Conservation (phyloP, 1,140 invertebrate genomes). For the Mylabris phalerata region DNA sequence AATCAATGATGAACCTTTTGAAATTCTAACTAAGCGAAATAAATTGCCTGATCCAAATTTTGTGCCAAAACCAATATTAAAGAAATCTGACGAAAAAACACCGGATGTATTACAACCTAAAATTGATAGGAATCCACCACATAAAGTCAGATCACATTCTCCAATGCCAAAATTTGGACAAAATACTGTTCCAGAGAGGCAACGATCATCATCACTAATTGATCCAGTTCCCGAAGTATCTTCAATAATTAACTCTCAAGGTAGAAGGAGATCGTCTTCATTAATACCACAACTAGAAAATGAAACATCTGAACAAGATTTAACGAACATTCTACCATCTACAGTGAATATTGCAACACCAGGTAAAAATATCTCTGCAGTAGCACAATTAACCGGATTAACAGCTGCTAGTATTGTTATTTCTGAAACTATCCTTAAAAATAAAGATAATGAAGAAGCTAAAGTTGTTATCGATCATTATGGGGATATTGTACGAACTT, state of each 20-base stretch:
- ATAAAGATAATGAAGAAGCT: conserved; percentile 49
- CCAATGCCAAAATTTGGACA: conserved; percentile 15
- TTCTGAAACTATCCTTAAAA: conserved; percentile 27
- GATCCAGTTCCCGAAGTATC: not conserved
- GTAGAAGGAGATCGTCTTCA: conserved; percentile 9
- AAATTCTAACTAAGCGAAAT: conserved; percentile 49
- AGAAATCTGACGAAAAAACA: conserved; percentile 43
- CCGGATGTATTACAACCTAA: conserved; percentile 18
- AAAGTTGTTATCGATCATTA: conserved; percentile 72
- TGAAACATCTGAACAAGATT: conserved; percentile 6
- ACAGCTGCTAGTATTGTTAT: conserved; percentile 37
- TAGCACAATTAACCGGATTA: conserved; percentile 32
- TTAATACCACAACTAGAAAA: conserved; percentile 2
- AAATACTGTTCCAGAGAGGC: not conserved
- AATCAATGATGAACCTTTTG: conserved; percentile 48
- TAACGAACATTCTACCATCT: not conserved
- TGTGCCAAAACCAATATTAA: conserved; percentile 68
- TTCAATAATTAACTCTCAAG: not conserved
- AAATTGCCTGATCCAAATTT: conserved; percentile 56
- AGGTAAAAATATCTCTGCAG: conserved; percentile 15
- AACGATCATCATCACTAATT: conserved; percentile 5
- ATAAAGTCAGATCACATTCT: conserved; percentile 21
- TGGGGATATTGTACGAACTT: conserved; percentile 68
- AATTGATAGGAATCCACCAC: not conserved
- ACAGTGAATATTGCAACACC: conserved; percentile 4